Base-by-base conservation (phyloP, 2,797 vertebrate species). In the Peromyscus nudipes region DNA sequence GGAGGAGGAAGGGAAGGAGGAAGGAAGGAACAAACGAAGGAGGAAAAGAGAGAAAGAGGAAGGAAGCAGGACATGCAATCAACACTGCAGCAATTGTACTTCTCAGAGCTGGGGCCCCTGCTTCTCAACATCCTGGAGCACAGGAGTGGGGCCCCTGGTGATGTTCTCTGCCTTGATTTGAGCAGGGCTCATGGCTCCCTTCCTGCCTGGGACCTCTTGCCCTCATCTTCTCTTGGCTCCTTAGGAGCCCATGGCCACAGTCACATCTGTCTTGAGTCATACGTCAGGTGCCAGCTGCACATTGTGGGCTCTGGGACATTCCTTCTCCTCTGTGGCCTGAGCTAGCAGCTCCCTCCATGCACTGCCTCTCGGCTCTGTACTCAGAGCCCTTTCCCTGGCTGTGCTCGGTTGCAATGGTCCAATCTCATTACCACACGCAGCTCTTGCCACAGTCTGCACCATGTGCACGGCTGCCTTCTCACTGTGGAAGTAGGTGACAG, bases 1-100 rank as follows among this genome's bases (percentile, higher is more conserved):
- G 31, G 2, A 49, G 6, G 3, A 34, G 1, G 25, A 4, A 23
- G 0, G 73, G 5, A 31, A 6, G 17, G 0, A 12, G n/a, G n/a
- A n/a, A n/a, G n/a, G n/a, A n/a, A n/a, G n/a, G n/a, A n/a, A n/a
- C n/a, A n/a, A n/a, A n/a, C n/a, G n/a, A n/a, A n/a, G n/a, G n/a
- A n/a, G n/a, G n/a, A n/a, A n/a, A n/a, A n/a, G n/a, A n/a, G n/a
- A n/a, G n/a, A n/a, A n/a, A n/a, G n/a, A n/a, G n/a, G n/a, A n/a
- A n/a, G n/a, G n/a, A n/a, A 6, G 55, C 0, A 3, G 27, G 29
- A 29, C 17, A 5, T 37, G 77, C 9, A 34, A 23, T 34, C 2
- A 1, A 19, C 29, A n/a, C 25, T 57, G 11, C 52, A 46, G 12
- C 49, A 4, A 16, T 2, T 7, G 4, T 19, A 3, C 19, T 23